Evolutionary conservation across 2,888 invertebrate genomes (phyloP), one percentile per base, ranked within the genome.

Genomic region (Dasypolia templi): DNA sequence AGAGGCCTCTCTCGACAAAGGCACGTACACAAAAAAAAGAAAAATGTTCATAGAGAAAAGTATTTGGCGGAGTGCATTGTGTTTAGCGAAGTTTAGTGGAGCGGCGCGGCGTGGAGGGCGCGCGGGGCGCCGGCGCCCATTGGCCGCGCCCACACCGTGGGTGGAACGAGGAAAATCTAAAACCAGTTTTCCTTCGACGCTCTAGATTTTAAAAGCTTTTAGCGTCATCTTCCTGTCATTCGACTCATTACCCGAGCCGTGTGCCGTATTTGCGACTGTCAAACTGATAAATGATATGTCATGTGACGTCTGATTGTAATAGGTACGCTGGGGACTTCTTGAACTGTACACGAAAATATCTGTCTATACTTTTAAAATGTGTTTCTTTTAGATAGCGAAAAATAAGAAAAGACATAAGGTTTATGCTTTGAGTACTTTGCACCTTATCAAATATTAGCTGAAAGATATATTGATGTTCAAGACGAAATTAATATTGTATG

Each of bases 181-280:
- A 90, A 89, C 82, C 91, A 91, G 90, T 92, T 95, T 95, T 94
- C 93, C 93, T 87, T 72, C 86, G 71, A 83, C 89, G 83, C 88
- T 91, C 88, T 89, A 89, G 91, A 90, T 93, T 92, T 91, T 91
- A 93, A 95, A 96, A 95, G 95, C 95, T 96, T 95, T 96, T 95
- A 95, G 91, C 94, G 92, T 93, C 93, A 93, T 91, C 89, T 91
- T 83, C 88, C 89, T 93, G 93, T 95, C 94, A 92, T 89, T 89
- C 88, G 89, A 85, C 87, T 93, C 89, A 92, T 93, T 92, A 91
- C 88, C 88, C 82, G 81, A 87, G 87, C 84, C 86, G 87, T 86
- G 85, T 86, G 87, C 84, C 87, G 90, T 87, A 87, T 91, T 89
- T 89, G 85, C 86, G 86, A 87, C 89, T 89, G 89, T 88, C 88